Evolutionary conservation across 2,797 vertebrate genomes (phyloP).

Genomic region (Clarias laeviceps): DNA sequence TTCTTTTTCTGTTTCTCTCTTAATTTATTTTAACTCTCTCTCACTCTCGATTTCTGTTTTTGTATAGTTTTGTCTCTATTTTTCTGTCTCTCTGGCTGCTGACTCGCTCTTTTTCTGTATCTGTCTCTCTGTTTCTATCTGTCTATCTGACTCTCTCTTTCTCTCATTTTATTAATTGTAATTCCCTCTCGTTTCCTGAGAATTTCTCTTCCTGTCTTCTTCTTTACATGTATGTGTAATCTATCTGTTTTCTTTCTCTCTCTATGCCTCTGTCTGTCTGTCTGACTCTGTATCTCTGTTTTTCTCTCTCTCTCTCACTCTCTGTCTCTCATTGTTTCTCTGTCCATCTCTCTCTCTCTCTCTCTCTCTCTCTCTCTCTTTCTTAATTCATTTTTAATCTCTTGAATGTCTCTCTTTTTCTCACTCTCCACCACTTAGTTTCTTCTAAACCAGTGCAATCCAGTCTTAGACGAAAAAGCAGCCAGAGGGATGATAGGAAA

Average conservation of each 20-base stretch:
- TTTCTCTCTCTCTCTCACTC: too few relatives aligned
- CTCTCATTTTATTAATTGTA: neutral
- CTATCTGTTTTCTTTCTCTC: neutral
- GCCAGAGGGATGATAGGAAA: slow-evolving; percentile 59
- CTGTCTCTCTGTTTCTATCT: slow-evolving; percentile 33
- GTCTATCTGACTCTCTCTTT: neutral
- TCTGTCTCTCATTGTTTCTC: neutral
- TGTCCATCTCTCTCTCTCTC: neutral
- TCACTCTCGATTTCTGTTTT: neutral
- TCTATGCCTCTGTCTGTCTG: neutral
- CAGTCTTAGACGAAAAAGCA: slow-evolving; percentile 58
- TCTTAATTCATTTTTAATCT: too few relatives aligned
- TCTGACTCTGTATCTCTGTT: neutral
- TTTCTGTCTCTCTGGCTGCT: neutral
- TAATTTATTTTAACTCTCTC: neutral
- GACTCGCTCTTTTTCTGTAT: neutral
- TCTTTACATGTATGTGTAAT: neutral
- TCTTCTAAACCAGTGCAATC: slow-evolving; percentile 64
- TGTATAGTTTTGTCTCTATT: neutral
- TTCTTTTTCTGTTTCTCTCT: slow-evolving; percentile 29
- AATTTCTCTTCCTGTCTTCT: neutral
- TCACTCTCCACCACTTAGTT: slow-evolving; percentile 56
- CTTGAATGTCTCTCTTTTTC: neutral
- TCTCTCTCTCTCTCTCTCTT: too few relatives aligned
- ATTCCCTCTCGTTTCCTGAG: neutral